Conservation (phyloP, 1,140 invertebrate genomes). For the Venturia canescens region DNA sequence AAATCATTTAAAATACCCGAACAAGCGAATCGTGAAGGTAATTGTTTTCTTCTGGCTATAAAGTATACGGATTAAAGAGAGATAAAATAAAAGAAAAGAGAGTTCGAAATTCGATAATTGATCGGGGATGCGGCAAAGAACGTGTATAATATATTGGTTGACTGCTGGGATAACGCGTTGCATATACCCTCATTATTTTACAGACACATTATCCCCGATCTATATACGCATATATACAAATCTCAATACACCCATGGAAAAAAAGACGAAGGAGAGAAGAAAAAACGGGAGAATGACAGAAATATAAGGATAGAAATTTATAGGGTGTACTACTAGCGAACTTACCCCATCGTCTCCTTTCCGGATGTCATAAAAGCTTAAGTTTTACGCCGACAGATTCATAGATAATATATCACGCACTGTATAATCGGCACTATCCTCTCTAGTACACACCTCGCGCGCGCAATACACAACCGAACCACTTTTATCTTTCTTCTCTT, state of each 20-base stretch:
- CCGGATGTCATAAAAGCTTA: constrained; percentile 72
- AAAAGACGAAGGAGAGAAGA: neutral
- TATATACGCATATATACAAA: neutral
- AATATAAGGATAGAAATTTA: neutral
- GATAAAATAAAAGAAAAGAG: neutral
- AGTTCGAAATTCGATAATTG: constrained; percentile 7
- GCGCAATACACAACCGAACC: constrained; percentile 11
- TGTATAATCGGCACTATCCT: constrained; percentile 6
- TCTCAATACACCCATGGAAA: neutral
- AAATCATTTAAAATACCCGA: neutral
- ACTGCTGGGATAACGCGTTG: neutral
- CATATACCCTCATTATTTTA: neutral
- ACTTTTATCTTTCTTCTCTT: neutral
- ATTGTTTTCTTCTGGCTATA: too few species aligned
- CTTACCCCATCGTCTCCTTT: constrained; percentile 75
- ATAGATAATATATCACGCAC: constrained; percentile 58
- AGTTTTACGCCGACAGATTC: constrained; percentile 61
- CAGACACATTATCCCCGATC: neutral
- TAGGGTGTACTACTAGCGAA: constrained; percentile 26
- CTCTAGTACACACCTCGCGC: constrained; percentile 28
- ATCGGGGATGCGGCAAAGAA: neutral
- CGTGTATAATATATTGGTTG: neutral
- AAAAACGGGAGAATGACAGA: neutral
- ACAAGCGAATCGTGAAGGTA: neutral
- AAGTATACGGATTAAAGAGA: neutral